Conservation (phyloP, 2,113 vertebrate genomes). For the Lepus americanus region DNA sequence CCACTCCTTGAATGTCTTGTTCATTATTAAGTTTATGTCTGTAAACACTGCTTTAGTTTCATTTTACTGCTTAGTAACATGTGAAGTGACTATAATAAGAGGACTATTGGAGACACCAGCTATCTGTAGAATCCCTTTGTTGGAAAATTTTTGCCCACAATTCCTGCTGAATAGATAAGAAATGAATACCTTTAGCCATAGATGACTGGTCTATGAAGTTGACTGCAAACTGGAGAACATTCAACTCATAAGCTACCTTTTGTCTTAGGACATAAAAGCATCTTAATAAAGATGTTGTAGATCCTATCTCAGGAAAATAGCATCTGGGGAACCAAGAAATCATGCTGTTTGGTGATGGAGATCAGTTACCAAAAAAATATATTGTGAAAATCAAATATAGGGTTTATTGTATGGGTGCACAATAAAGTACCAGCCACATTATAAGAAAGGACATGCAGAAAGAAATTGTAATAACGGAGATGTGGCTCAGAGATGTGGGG, state of each 20-base stretch:
- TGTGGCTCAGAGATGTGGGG: background rate
- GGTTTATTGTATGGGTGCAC: no score
- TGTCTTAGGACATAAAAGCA: background rate
- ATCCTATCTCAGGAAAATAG: background rate
- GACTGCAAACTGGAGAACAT: background rate
- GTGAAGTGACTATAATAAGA: background rate
- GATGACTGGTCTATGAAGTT: background rate
- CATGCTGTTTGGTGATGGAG: background rate
- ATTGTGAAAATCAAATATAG: background rate
- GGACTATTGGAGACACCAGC: background rate
- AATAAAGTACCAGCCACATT: background rate
- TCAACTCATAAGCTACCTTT: background rate
- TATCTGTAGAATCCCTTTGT: background rate
- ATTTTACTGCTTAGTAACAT: constrained; percentile 1
- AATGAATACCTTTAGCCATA: background rate
- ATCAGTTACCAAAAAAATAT: background rate
- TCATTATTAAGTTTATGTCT: background rate
- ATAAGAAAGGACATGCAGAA: background rate
- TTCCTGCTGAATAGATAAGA: background rate
- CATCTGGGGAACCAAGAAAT: background rate
- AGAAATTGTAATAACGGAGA: background rate
- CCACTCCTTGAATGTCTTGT: background rate
- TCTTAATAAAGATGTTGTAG: background rate
- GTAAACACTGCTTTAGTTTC: background rate
- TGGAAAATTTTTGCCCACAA: background rate